Evolutionary conservation across 2,113 vertebrate genomes (phyloP).

Genomic region (Paratilapia polleni): DNA sequence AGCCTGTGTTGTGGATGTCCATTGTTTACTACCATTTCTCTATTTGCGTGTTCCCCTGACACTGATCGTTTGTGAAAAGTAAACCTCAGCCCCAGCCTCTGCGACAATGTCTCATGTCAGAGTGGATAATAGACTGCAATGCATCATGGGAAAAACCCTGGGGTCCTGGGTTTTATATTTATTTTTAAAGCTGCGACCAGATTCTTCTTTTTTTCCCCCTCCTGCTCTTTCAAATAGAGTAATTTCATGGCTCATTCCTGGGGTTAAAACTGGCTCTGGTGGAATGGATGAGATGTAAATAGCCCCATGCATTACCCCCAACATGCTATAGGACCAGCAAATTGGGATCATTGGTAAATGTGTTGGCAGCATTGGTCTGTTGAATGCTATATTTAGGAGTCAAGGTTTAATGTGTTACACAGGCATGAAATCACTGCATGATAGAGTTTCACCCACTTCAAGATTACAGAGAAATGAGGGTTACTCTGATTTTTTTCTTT

Average conservation of each 20-base stretch:
- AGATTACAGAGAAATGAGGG: conserved; percentile 56
- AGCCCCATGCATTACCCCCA: conserved; percentile 30
- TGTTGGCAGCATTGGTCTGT: conserved; percentile 20
- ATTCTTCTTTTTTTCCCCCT: background rate
- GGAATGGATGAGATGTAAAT: conserved; percentile 51
- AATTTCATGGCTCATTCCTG: conserved; percentile 76
- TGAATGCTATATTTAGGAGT: conserved; percentile 45
- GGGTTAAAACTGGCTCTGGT: conserved; percentile 50
- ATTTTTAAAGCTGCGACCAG: conserved; percentile 60
- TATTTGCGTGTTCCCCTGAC: conserved; percentile 39
- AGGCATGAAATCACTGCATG: conserved; percentile 63
- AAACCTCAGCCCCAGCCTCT: conserved; percentile 57
- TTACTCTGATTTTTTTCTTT: conserved; percentile 11
- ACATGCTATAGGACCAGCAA: conserved; percentile 32
- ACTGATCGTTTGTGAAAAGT: conserved; percentile 67
- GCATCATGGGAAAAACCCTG: conserved; percentile 64
- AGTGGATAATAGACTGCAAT: conserved; percentile 67
- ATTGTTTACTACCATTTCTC: conserved; percentile 42
- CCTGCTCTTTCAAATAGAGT: conserved; percentile 55
- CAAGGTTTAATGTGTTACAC: conserved; percentile 47
- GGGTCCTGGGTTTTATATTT: conserved; percentile 58
- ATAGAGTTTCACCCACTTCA: conserved; percentile 47
- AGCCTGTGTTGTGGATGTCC: conserved; percentile 28
- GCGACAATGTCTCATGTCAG: conserved; percentile 62
- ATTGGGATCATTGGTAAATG: conserved; percentile 43